These are phyloP conservation scores for Zootoca vivipara DNA, from an alignment of 2,113 vertebrate genomes.

Conservation along the genomic window DNA sequence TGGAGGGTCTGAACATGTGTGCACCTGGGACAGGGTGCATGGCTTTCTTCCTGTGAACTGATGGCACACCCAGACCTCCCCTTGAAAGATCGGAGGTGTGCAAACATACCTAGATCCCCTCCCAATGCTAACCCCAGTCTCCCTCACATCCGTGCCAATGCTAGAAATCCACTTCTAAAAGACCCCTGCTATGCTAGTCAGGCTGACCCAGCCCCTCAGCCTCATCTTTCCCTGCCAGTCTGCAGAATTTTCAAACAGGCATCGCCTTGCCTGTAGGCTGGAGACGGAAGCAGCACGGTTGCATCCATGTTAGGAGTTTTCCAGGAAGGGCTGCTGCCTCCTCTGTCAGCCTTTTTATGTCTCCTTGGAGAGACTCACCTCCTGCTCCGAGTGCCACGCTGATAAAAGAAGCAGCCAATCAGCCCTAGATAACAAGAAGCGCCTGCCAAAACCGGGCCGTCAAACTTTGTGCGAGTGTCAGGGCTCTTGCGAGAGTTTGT, in stretches of 20 bases:
- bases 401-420: slow-evolving; percentile 16
- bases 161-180: too few relatives aligned
- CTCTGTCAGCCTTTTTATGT: not conserved
- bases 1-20: too few relatives aligned
- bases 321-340: not conserved
- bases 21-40: too few relatives aligned
- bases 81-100: too few relatives aligned
- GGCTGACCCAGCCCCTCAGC: not conserved
- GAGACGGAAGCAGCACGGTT: not conserved
- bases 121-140: too few relatives aligned
- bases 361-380: not conserved
- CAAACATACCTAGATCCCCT: too few relatives aligned
- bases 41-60: too few relatives aligned
- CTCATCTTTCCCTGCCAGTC: too few relatives aligned
- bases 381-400: not conserved
- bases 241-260: not conserved
- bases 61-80: too few relatives aligned
- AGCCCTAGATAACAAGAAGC: not conserved
- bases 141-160: too few relatives aligned
- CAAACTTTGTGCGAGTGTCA: not conserved
- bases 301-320: not conserved
- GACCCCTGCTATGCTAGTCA: not conserved
- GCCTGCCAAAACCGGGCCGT: not conserved
- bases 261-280: not conserved
- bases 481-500: not conserved